Evolutionary conservation across 1,140 invertebrate genomes (phyloP), one percentile per base, ranked within the genome.

Genomic region (Plutomurus gul): DNA sequence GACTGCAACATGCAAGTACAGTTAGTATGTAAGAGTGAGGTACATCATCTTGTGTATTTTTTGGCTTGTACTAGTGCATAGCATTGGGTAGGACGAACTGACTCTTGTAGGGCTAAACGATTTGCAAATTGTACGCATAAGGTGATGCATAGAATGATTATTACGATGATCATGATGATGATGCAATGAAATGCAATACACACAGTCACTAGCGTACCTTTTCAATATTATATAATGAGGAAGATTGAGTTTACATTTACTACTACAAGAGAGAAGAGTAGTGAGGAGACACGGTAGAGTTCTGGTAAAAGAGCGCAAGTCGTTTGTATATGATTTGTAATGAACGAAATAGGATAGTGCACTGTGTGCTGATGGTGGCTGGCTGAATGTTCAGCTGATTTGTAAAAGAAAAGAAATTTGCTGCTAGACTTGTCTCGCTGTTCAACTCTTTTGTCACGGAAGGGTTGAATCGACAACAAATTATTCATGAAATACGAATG

Each of bases 401-500:
- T 33, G 30, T 65, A n/a, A 33, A 65, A 33, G 27, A n/a, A 33
- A 33, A 33, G 56, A n/a, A n/a, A n/a, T 65, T 33, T 65, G 27
- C 56, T 65, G 18, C 13, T 65, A 33, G 56, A 65, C 56, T 4
- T n/a, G 56, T 30, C 56, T 65, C 36, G 56, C 36, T 65, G 56
- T 65, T 65, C 56, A 65, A 65, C 27, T 65, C 56, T 65, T 65
- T 65, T 65, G 56, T 65, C 56, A 65, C 56, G 56, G 56, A 65
- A 65, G 56, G 27, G 56, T 65, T 51, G 47, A 51, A 51, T 51
- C 47, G 47, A 51, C 47, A 51, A 51, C 47, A 65, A 65, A 65
- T 65, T 65, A 65, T 65, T 65, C 56, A 65, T 65, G 56, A 65
- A 65, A 33, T 65, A 65, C 56, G 27, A 65, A 13, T 43, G n/a